Percentiles rank a stretch among this genome's conserved stretches.
These are phyloP conservation scores for Tor tambroides DNA, from an alignment of 2,113 vertebrate species.

Conservation along the genomic window DNA sequence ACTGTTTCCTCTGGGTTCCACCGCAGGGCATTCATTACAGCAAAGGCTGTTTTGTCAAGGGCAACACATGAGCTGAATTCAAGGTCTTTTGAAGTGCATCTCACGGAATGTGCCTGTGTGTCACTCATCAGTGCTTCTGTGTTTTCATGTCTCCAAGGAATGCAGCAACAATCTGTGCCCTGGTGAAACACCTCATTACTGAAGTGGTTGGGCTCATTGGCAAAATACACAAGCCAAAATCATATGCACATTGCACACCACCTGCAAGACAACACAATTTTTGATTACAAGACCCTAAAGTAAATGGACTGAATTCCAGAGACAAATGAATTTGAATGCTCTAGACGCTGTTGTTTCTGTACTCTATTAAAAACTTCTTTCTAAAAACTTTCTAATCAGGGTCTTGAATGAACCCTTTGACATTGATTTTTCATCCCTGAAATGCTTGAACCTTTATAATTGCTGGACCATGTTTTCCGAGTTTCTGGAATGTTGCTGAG, in stretches of 20 bases:
- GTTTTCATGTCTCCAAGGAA: neutral
- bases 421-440: neutral
- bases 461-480: neutral
- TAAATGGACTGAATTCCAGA: neutral
- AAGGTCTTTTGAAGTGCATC: neutral
- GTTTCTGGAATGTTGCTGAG: neutral
- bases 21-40: neutral
- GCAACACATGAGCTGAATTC: neutral
- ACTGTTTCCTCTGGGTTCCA: constrained; percentile 28
- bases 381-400: constrained; percentile 6
- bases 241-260: constrained; percentile 19
- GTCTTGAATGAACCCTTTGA: constrained; percentile 4
- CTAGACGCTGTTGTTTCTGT: neutral
- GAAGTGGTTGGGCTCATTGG: neutral
- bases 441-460: constrained; percentile 10
- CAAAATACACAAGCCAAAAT: constrained; percentile 20
- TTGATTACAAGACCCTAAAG: neutral
- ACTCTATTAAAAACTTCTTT: constrained; percentile 1
- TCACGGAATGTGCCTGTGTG: neutral
- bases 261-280: neutral
- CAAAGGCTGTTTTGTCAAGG: constrained; percentile 10
- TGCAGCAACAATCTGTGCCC: neutral
- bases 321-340: neutral
- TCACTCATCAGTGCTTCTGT: constrained; percentile 6
- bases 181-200: constrained; percentile 24